A percentile compares a stretch with the other conserved stretches of the same genome.
These are phyloP conservation scores for Epinephelus cyanopodus DNA, from an alignment of 2,113 vertebrate genomes.

Conservation along the genomic window DNA sequence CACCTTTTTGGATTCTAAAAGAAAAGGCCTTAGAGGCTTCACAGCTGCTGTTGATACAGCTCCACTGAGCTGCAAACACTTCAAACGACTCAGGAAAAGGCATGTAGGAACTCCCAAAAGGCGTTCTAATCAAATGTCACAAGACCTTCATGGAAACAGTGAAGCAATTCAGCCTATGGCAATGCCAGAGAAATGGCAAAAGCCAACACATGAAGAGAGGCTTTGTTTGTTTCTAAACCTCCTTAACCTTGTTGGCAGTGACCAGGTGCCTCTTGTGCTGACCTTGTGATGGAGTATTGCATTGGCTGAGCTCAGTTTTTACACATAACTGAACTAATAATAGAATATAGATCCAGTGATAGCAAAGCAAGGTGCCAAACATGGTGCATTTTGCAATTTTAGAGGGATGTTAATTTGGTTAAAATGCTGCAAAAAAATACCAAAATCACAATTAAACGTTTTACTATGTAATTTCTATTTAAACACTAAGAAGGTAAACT, in stretches of 20 bases:
- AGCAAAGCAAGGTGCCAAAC: constrained; percentile 28
- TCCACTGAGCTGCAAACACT: constrained; percentile 58
- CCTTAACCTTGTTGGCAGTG: constrained; percentile 48
- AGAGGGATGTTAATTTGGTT: not conserved
- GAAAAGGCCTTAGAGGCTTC: constrained; percentile 60
- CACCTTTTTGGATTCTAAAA: constrained; percentile 48
- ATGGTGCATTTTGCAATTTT: not conserved
- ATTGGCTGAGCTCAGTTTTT: constrained; percentile 41
- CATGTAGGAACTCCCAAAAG: constrained; percentile 62
- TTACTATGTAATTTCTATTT: not conserved
- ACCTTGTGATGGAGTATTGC: constrained; percentile 36
- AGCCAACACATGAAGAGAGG: constrained; percentile 46
- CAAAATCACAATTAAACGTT: not conserved
- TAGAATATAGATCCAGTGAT: constrained; percentile 41
- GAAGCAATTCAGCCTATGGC: constrained; percentile 52
- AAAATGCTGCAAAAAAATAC: not conserved
- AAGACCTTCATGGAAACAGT: constrained; percentile 67
- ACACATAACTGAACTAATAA: constrained; percentile 56
- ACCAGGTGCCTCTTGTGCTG: constrained; percentile 25
- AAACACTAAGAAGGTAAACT: not conserved
- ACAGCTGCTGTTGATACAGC: constrained; percentile 64
- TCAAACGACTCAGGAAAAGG: constrained; percentile 64
- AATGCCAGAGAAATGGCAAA: constrained; percentile 61
- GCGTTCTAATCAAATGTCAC: constrained; percentile 73
- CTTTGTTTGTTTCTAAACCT: constrained; percentile 41